phyloP scores from a whole-genome alignment of 2,797 vertebrate species.

The Chloroceryle amazona region DNA sequence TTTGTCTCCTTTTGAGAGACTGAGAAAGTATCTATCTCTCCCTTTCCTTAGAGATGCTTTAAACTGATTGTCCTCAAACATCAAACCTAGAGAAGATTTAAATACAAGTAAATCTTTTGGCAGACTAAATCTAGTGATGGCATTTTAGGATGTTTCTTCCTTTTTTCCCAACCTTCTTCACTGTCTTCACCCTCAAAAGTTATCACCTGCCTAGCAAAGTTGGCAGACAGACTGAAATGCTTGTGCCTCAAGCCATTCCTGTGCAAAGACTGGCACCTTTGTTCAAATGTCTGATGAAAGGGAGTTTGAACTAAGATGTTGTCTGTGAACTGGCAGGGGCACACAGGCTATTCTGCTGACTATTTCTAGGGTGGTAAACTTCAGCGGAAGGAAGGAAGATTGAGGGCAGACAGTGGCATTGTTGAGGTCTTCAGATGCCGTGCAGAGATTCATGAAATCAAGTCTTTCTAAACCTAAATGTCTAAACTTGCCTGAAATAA shows the following conservation, averaged over 20 bases:
- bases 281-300: slow-evolving; percentile 11
- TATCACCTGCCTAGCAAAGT: slow-evolving; percentile 13
- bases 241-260: slow-evolving; percentile 19
- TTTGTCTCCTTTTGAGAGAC: neutral
- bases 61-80: neutral
- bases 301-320: neutral
- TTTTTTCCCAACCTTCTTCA: neutral
- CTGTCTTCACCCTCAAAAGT: neutral
- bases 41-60: neutral
- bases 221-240: slow-evolving; percentile 26
- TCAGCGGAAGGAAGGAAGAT: neutral
- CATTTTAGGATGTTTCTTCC: neutral
- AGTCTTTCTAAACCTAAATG: neutral
- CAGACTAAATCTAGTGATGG: neutral
- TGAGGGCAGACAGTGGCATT: slow-evolving; percentile 38
- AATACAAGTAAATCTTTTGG: neutral
- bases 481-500: neutral
- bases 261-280: slow-evolving; percentile 29
- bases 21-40: neutral
- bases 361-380: neutral
- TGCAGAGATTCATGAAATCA: neutral
- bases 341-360: neutral
- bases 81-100: neutral
- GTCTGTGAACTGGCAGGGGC: slow-evolving; percentile 19
- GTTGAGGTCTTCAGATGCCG: slow-evolving; percentile 37